Evolutionary conservation across 2,113 vertebrate genomes (phyloP), one percentile per base, ranked within the genome.

Genomic region (Grammomys dolichurus): DNA sequence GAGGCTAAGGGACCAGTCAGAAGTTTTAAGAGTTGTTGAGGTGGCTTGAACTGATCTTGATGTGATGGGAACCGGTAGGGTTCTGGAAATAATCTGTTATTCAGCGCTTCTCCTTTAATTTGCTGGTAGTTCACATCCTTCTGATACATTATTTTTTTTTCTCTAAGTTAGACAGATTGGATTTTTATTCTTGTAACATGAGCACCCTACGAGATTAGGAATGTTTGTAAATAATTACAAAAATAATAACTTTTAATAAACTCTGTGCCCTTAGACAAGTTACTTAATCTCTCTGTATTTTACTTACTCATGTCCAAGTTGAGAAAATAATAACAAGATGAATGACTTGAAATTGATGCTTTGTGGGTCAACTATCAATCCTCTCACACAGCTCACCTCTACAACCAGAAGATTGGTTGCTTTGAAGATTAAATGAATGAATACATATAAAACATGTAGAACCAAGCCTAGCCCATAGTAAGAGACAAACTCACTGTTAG

Each of bases 211-310:
- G 0, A 87, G n/a, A 87, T 92, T 93, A 60, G 88, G 54, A 48
- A 56, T 78, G 56, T 54, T 60, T 69, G 70, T n/a, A 91, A 69
- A 60, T 91, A 91, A 93, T 78, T 91, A 89, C 60, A 93, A 81
- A 92, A 95, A 69, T 33, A 95, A 86, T 63, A 91, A 13, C 54
- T 36, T 84, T 82, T 92, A n/a, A 26, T 46, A n/a, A 84, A 93
- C 48, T 89, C 54, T 56, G 26, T 80, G 85, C 95, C 69, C 20
- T 92, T 93, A 46, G 70, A 70, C 67, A 92, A 89, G 48, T 95
- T 63, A 43, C 48, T 67, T 87, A 90, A 84, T 43, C 56, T 76
- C 40, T 92, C 33, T 77, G 46, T 7, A 89, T 63, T 70, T 65
- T 48, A 82, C 73, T 85, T 90, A 43, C 36, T 93, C 33, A 31